Conservation (phyloP, 1,140 invertebrate genomes). For the Himalopsyche phryganea region DNA sequence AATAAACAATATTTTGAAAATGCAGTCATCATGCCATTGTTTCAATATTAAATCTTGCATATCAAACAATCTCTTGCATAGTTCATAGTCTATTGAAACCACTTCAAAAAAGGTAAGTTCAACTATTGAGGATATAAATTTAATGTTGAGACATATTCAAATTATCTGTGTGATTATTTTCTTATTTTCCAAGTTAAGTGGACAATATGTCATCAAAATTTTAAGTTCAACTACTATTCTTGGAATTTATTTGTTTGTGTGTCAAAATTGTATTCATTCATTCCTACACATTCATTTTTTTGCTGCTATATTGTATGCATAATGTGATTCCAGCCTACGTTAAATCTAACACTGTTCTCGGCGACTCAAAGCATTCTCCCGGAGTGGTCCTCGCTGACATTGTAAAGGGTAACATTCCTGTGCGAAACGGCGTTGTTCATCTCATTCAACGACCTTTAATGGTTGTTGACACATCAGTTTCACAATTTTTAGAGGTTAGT, state of each 20-base stretch:
- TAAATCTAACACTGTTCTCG: slow-evolving; percentile 80
- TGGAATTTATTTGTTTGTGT: too few species aligned
- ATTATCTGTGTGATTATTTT: too few species aligned
- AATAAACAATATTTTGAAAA: too few species aligned
- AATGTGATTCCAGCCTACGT: slow-evolving; percentile 72
- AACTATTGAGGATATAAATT: too few species aligned
- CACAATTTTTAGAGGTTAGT: slow-evolving; percentile 81
- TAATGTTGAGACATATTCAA: too few species aligned
- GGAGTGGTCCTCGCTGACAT: slow-evolving; percentile 85
- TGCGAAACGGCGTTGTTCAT: slow-evolving; percentile 88
- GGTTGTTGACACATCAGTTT: slow-evolving; percentile 81
- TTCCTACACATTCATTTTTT: too few species aligned
- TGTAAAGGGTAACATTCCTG: slow-evolving; percentile 86
- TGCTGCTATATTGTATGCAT: background rate
- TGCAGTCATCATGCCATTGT: background rate
- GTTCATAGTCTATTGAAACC: background rate
- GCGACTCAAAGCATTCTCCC: slow-evolving; percentile 67
- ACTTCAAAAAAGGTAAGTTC: too few species aligned
- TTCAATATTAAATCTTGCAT: background rate
- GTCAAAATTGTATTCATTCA: too few species aligned
- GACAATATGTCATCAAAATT: too few species aligned
- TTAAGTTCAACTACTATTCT: too few species aligned
- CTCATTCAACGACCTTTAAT: slow-evolving; percentile 86
- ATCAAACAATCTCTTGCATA: background rate
- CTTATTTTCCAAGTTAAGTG: too few species aligned